A percentile compares a stretch with the other conserved stretches of the same genome.
Conservation (phyloP, 1,140 invertebrate species). For the Euura saliciscinereae region DNA sequence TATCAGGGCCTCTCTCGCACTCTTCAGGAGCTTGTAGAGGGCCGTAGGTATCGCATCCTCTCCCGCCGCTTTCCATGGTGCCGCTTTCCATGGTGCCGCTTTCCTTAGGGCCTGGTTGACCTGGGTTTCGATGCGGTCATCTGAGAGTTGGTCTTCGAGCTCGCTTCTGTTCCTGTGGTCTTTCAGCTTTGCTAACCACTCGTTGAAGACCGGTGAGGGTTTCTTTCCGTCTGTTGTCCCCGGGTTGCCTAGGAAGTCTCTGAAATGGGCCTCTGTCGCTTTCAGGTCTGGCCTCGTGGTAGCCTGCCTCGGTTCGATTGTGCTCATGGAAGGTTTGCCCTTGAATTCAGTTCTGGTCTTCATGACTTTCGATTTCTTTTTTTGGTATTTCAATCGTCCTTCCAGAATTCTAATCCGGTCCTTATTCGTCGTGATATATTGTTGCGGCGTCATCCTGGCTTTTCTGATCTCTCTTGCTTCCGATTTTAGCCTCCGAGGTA, state of each 20-base stretch:
- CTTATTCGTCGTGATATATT: background rate
- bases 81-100: background rate
- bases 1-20: background rate
- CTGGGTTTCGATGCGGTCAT: background rate
- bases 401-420: background rate
- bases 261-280: background rate
- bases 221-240: background rate
- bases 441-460: background rate
- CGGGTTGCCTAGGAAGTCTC: background rate
- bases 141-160: background rate
- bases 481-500: background rate
- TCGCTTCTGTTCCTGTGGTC: background rate
- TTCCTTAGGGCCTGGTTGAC: background rate
- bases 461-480: background rate
- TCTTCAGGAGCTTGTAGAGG: constrained; percentile 10
- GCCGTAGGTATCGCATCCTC: constrained; percentile 16
- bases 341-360: background rate
- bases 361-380: background rate
- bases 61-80: background rate
- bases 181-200: constrained; percentile 8
- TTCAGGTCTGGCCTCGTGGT: constrained; percentile 4
- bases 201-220: constrained; percentile 9
- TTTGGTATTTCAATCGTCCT: background rate
- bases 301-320: background rate
- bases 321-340: background rate